Evolutionary conservation across 2,797 vertebrate species (phyloP).

Genomic region (Thaleichthys pacificus): DNA sequence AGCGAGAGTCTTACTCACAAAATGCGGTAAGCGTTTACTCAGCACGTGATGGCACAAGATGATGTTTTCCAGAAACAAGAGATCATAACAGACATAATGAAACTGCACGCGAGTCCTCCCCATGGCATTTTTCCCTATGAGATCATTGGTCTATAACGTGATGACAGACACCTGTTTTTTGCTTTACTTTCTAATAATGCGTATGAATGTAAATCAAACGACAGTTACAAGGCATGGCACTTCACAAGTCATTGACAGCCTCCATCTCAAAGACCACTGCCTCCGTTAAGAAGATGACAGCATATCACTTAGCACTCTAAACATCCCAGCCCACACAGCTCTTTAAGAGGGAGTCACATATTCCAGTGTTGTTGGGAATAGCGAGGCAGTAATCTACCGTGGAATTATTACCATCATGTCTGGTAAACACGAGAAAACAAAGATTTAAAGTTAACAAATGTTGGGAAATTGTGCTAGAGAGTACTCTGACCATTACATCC

Average conservation of each 20-base stretch:
- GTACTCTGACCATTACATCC: neutral
- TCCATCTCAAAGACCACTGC: neutral
- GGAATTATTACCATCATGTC: neutral
- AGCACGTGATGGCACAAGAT: neutral
- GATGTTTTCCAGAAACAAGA: neutral
- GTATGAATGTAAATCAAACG: no score
- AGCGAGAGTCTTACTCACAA: neutral
- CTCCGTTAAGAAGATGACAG: neutral
- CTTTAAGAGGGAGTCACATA: neutral
- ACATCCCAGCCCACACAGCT: neutral
- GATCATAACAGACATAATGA: neutral
- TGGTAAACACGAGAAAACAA: neutral
- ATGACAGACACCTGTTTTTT: no score
- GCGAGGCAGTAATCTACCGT: neutral
- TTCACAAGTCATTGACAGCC: neutral
- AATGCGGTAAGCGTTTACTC: neutral
- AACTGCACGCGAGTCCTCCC: neutral
- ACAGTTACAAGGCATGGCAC: neutral
- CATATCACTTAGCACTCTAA: slow-evolving; percentile 1
- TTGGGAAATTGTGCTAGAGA: neutral
- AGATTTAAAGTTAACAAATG: neutral
- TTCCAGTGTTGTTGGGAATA: neutral
- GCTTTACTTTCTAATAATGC: no score
- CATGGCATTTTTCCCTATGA: neutral
- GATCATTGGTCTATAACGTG: no score